These are phyloP conservation scores for Electrophaes corylata DNA, from an alignment of 2,888 invertebrate species.

Conservation along the genomic window DNA sequence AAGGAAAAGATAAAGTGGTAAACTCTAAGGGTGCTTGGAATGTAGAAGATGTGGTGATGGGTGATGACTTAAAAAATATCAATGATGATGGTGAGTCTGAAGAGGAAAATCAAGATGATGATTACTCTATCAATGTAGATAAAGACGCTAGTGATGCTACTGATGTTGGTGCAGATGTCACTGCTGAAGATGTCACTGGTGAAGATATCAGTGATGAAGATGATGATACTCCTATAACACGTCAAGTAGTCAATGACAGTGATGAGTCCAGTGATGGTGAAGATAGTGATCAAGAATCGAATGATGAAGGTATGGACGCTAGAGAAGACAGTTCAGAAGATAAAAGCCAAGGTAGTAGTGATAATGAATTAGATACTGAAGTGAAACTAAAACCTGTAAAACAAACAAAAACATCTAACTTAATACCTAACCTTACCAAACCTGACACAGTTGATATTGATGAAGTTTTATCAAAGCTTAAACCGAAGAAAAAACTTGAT, in stretches of 20 bases:
- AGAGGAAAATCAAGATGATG: slow-evolving; percentile 10
- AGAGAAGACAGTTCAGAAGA: slow-evolving; percentile 20
- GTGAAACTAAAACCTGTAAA: slow-evolving; percentile 24
- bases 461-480: slow-evolving; percentile 11
- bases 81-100: slow-evolving; percentile 16
- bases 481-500: slow-evolving; percentile 37
- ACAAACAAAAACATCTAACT: slow-evolving; percentile 15
- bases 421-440: slow-evolving; percentile 3
- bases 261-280: slow-evolving; percentile 29
- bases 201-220: slow-evolving; percentile 23
- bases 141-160: slow-evolving; percentile 21
- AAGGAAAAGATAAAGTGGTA: slow-evolving; percentile 50
- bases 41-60: slow-evolving; percentile 54
- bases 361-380: slow-evolving; percentile 22
- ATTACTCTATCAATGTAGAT: slow-evolving; percentile 7
- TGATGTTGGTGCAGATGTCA: slow-evolving; percentile 4
- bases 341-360: slow-evolving; percentile 27
- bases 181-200: slow-evolving; percentile 26
- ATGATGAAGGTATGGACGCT: slow-evolving; percentile 29
- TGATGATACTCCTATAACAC: slow-evolving; percentile 11
- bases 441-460: slow-evolving; percentile 18
- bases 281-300: slow-evolving; percentile 30
- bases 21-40: slow-evolving; percentile 65
- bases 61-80: slow-evolving; percentile 33
- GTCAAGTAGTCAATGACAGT: slow-evolving; percentile 26